Conservation (phyloP, 2,888 invertebrate species). For the Luperina nickerlii region DNA sequence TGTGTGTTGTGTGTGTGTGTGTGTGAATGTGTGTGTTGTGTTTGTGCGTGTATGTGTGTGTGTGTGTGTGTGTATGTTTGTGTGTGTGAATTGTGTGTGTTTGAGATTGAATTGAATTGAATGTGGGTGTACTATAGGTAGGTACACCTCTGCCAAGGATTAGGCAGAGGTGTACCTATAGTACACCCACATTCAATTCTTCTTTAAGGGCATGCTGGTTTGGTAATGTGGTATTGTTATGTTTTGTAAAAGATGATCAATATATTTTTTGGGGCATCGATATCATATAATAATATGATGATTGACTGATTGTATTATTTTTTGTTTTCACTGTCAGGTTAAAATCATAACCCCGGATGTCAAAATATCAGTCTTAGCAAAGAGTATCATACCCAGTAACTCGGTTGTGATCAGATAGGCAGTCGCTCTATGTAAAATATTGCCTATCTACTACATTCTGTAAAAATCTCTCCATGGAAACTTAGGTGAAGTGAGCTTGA, state of each 20-base stretch:
- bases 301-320: neutral
- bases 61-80: neutral
- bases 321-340: neutral
- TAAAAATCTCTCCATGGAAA: neutral
- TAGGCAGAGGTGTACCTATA: too few relatives aligned
- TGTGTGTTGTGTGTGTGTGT: too few relatives aligned
- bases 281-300: neutral
- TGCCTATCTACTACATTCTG: too few relatives aligned
- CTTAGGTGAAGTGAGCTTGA: neutral
- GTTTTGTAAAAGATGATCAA: neutral
- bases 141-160: neutral
- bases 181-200: too few relatives aligned
- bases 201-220: neutral
- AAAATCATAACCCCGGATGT: too few relatives aligned
- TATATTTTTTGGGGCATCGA: neutral
- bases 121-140: neutral
- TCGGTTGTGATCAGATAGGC: neutral
- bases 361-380: neutral
- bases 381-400: neutral
- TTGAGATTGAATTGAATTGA: neutral
- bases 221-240: neutral
- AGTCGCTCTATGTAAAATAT: neutral
- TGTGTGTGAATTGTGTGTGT: too few relatives aligned
- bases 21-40: too few relatives aligned
- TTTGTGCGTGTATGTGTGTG: too few relatives aligned